Evolutionary conservation across 2,113 vertebrate genomes (phyloP), one percentile per base, ranked within the genome.

Genomic region (Nerophis lumbriciformis): DNA sequence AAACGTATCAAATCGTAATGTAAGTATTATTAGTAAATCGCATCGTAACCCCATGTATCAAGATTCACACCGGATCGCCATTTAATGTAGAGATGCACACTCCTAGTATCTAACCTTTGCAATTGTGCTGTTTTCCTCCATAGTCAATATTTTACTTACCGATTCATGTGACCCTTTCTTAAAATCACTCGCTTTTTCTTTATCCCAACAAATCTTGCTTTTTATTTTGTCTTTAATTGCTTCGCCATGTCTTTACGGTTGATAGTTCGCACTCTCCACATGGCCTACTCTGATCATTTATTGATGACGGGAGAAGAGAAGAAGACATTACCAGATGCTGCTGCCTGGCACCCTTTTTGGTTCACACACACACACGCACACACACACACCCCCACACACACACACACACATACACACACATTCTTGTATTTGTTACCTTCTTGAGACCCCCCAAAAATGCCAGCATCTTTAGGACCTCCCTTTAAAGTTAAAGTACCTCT

Each of bases 251-350:
- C 82, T 74, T 83, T 71, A 69, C 80, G 82, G 70, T 78, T 83
- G 79, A 75, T 82, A 79, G 82, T 85, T 76, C 77, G 73, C 87
- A 86, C 84, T 85, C 85, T 93, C 93, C 94, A 96, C 92, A 94
- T 93, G 91, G 92, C 87, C 83, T 63, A 75, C 86, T 94, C 93
- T 89, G 94, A 93, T 92, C 92, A 94, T 94, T 94, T 85, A 94
- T 90, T 94, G 92, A 92, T 90, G 89, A 93, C 91, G 86, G 91
- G 90, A 92, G 88, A 93, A 92, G 92, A 93, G 83, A 86, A 90
- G 86, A 89, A 92, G 91, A 83, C 83, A 79, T 81, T 19, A 88
- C 85, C 92, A 95, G 92, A 91, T 94, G 92, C 90, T 93, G 80
- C 79, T 70, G 84, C 83, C 81, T 85, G 88, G 88, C 84, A 82